Conservation (phyloP, 2,888 invertebrate species). For the Cepaea hortensis region DNA sequence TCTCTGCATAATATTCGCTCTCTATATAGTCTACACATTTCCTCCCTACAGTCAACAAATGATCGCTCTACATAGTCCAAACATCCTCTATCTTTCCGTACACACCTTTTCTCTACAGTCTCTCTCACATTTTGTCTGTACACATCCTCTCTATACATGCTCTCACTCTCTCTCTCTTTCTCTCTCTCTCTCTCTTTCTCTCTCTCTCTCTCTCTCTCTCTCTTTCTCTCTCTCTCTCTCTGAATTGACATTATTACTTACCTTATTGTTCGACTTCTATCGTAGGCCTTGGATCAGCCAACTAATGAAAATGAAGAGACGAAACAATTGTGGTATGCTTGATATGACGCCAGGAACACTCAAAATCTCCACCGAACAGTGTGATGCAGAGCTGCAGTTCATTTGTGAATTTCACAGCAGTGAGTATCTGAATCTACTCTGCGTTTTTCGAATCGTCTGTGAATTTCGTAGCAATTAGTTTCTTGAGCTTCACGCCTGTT, state of each 20-base stretch:
- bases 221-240: not conserved
- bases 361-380: not conserved
- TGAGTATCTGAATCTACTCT: not conserved
- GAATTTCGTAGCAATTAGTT: not conserved
- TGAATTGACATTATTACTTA: not conserved
- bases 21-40: too few relatives aligned
- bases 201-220: not conserved
- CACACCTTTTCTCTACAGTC: too few relatives aligned
- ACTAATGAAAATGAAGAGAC: not conserved
- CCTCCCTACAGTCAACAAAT: too few relatives aligned
- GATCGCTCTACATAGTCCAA: too few relatives aligned
- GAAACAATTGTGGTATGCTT: not conserved
- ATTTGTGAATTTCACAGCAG: constrained; percentile 1
- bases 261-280: not conserved
- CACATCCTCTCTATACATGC: too few relatives aligned
- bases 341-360: not conserved
- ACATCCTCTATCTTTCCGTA: too few relatives aligned
- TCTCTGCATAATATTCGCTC: too few relatives aligned
- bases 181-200: not conserved
- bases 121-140: too few relatives aligned
- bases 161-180: not conserved
- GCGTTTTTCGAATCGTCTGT: not conserved
- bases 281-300: not conserved
- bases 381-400: not conserved
- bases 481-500: not conserved